Percentiles rank a stretch among this genome's conserved stretches.
These are phyloP conservation scores for Balanococcus diminutus DNA, from an alignment of 2,888 invertebrate genomes.

Conservation along the genomic window DNA sequence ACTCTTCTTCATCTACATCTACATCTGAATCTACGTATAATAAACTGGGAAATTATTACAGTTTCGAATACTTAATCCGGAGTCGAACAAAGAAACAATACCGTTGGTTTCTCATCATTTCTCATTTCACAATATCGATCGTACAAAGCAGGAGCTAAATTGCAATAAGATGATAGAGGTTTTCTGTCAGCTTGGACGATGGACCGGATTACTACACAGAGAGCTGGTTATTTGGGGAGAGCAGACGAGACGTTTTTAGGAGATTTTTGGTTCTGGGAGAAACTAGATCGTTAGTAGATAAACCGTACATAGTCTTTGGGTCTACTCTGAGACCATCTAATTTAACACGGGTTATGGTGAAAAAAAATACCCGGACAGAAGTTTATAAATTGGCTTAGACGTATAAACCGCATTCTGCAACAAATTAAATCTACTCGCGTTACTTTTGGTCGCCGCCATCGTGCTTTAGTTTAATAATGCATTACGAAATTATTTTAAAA, in stretches of 20 bases:
- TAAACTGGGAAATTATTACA: background rate
- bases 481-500: constrained; percentile 20
- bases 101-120: background rate
- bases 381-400: background rate
- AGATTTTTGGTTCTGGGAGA: background rate
- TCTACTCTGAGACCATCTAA: background rate
- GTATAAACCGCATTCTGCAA: constrained; percentile 22
- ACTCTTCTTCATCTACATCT: too few relatives aligned
- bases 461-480: constrained; percentile 22
- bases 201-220: constrained; percentile 20
- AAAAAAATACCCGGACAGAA: background rate
- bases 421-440: constrained; percentile 34
- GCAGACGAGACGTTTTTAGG: background rate
- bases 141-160: background rate
- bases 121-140: background rate
- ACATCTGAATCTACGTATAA: too few relatives aligned
- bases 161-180: background rate
- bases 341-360: background rate
- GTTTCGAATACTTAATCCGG: background rate
- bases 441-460: background rate
- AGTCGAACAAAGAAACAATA: background rate
- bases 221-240: constrained; percentile 6
- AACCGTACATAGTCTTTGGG: background rate
- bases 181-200: background rate
- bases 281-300: constrained; percentile 1